Evolutionary conservation across 37 sponge, comb jelly and placozoan genomes (phyloP).

Genomic region (Bolinopsis microptera): DNA sequence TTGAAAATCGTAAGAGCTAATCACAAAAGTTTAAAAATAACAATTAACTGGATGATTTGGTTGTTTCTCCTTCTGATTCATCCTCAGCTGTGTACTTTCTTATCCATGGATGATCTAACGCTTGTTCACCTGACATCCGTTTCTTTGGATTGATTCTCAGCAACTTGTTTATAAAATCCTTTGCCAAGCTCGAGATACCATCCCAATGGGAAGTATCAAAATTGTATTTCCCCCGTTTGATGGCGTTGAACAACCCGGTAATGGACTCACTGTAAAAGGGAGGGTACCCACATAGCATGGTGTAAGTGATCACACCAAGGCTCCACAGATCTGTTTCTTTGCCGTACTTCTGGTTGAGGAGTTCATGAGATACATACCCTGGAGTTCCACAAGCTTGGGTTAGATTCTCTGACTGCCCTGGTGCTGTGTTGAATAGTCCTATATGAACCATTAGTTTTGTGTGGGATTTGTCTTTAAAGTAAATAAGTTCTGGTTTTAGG

Average conservation of each 20-base stretch:
- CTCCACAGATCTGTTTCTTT: not conserved
- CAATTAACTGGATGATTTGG: too few relatives aligned
- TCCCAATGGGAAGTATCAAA: conserved; percentile 89
- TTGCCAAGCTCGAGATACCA: conserved; percentile 73
- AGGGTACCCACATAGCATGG: conserved; percentile 86
- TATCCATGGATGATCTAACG: conserved; percentile 34
- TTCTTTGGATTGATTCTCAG: conserved; percentile 72
- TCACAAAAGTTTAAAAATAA: too few relatives aligned
- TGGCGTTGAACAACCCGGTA: conserved; percentile 78
- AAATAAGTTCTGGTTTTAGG: not conserved
- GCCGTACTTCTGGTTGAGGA: not conserved
- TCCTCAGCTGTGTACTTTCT: not conserved
- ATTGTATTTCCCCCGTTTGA: conserved; percentile 78
- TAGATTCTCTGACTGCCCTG: not conserved
- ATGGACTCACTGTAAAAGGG: conserved; percentile 87
- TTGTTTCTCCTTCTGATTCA: too few relatives aligned
- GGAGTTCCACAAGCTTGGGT: not conserved
- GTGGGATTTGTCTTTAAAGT: not conserved
- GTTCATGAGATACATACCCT: not conserved
- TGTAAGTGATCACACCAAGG: not conserved
- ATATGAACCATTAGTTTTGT: not conserved
- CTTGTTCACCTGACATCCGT: not conserved
- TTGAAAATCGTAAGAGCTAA: too few relatives aligned
- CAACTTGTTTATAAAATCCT: conserved; percentile 83
- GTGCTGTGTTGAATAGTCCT: not conserved